phyloP scores from a whole-genome alignment of 2,797 vertebrate species.

The Lutjanus argentimaculatus region DNA sequence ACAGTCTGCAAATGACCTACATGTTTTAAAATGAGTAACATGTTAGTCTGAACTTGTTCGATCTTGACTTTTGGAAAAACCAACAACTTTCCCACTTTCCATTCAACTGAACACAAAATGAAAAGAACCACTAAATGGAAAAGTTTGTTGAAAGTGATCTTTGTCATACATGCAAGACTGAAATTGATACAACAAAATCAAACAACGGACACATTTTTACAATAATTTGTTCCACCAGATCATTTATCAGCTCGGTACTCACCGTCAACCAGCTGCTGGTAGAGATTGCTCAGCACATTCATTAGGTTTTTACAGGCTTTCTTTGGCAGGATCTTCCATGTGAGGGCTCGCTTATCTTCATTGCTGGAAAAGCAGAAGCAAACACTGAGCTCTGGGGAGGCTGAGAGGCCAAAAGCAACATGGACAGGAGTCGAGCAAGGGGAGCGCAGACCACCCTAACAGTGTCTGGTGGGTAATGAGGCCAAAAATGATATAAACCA shows the following conservation, averaged over 20 bases:
- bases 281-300: constrained; percentile 93
- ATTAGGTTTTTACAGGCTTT: constrained; percentile 98
- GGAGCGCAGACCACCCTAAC: constrained; percentile 50
- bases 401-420: constrained; percentile 55
- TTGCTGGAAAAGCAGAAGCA: constrained; percentile 84
- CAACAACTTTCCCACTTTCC: background rate
- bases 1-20: background rate
- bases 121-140: background rate
- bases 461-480: constrained; percentile 30
- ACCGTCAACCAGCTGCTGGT: constrained; percentile 95
- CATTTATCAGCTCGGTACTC: constrained; percentile 75
- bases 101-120: background rate
- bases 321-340: constrained; percentile 98
- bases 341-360: constrained; percentile 94
- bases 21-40: background rate
- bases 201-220: constrained; percentile 4
- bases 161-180: background rate
- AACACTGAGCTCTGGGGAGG: constrained; percentile 33
- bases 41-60: background rate
- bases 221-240: background rate
- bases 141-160: background rate
- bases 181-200: constrained; percentile 17
- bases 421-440: background rate
- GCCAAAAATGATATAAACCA: constrained; percentile 40
- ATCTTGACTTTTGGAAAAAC: too few species aligned